Percentiles rank a stretch among this genome's conserved stretches.
Conservation (phyloP, 2,113 vertebrate genomes). For the Centropristis striata region DNA sequence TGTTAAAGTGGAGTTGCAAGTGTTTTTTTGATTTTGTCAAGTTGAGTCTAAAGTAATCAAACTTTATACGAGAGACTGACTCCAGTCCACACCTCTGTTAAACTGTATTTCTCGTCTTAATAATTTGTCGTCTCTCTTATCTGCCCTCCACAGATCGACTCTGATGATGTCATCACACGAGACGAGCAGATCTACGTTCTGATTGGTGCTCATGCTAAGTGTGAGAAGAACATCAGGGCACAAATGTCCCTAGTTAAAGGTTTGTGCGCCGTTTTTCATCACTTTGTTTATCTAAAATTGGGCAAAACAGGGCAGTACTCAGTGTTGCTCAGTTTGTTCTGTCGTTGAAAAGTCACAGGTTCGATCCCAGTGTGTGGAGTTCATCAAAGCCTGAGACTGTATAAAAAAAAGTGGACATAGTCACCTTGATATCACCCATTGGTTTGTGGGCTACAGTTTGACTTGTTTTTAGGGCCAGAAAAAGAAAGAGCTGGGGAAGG, state of each 20-base stretch:
- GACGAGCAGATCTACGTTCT: conserved; percentile 94
- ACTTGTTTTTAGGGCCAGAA: too few species aligned
- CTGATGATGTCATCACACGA: conserved; percentile 92
- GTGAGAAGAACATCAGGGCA: conserved; percentile 85
- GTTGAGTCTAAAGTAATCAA: too few species aligned
- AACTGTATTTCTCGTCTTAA: not conserved
- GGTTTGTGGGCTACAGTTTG: too few species aligned
- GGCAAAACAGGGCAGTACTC: not conserved
- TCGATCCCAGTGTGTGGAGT: not conserved
- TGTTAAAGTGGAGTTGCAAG: too few species aligned
- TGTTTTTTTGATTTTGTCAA: too few species aligned
- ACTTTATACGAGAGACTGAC: too few species aligned
- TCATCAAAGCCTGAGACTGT: not conserved
- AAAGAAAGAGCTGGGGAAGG: too few species aligned
- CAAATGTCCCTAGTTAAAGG: conserved; percentile 85
- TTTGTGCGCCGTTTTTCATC: conserved; percentile 47
- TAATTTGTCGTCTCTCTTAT: not conserved
- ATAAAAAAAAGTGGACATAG: too few species aligned
- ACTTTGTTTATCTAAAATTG: not conserved
- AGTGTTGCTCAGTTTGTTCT: not conserved
- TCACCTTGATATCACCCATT: too few species aligned
- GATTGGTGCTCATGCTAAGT: conserved; percentile 88
- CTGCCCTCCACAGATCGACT: conserved; percentile 86
- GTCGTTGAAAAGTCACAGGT: not conserved
- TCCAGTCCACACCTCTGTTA: too few species aligned